Evolutionary conservation across 2,113 vertebrate genomes (phyloP).

Genomic region (Antennarius striatus): DNA sequence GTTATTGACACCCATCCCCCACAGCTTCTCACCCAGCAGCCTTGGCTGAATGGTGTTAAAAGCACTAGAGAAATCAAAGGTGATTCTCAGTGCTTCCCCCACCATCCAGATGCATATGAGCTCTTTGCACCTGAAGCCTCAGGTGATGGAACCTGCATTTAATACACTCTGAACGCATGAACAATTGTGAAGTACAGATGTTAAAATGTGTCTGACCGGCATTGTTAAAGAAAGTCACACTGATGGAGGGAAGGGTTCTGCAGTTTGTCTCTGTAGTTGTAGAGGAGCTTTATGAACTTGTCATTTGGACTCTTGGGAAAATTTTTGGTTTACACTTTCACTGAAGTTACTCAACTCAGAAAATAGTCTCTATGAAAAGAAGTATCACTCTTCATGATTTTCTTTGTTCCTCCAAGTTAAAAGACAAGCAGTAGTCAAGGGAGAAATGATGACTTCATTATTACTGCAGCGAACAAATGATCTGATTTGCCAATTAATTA

Average conservation of each 20-base stretch:
- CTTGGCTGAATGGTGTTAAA: too few species aligned
- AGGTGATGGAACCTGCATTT: conserved; percentile 31
- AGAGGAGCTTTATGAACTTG: too few species aligned
- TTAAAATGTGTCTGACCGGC: conserved; percentile 33
- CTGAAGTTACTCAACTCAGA: conserved; percentile 6
- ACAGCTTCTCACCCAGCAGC: too few species aligned
- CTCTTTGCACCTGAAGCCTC: too few species aligned
- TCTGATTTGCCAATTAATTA: conserved; percentile 15
- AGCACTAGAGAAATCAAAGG: too few species aligned
- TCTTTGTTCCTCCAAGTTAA: not conserved
- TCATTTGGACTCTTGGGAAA: conserved; percentile 30
- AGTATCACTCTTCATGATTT: not conserved
- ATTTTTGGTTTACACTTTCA: conserved; percentile 14
- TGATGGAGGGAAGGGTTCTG: too few species aligned
- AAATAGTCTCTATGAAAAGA: not conserved
- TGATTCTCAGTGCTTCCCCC: too few species aligned
- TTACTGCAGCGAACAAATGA: conserved; percentile 12
- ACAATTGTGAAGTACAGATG: conserved; percentile 26
- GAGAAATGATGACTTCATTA: conserved; percentile 1
- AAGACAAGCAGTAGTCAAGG: conserved; percentile 7
- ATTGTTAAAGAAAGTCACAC: conserved; percentile 21
- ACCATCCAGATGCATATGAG: too few species aligned
- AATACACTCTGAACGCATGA: conserved; percentile 41
- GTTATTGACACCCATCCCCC: too few species aligned
- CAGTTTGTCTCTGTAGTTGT: too few species aligned